These are phyloP conservation scores for Procapra przewalskii DNA, from an alignment of 2,113 vertebrate species.

Conservation along the genomic window DNA sequence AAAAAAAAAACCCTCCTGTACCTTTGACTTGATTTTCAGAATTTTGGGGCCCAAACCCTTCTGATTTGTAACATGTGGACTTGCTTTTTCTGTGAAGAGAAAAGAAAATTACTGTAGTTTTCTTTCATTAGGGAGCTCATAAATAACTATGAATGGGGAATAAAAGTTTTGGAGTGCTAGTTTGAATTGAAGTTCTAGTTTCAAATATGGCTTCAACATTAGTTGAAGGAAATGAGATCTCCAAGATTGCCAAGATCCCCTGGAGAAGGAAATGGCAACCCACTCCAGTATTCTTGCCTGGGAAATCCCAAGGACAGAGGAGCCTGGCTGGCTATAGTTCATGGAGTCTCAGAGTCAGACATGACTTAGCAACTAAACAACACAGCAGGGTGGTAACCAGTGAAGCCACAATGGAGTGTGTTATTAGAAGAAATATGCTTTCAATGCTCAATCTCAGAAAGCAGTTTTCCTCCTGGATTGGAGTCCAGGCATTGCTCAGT, in stretches of 20 bases:
- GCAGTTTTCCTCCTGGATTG: not conserved
- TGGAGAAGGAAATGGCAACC: not conserved
- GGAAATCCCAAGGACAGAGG: not conserved
- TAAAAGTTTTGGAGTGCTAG: not conserved
- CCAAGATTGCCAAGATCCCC: not conserved
- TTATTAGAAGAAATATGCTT: not conserved
- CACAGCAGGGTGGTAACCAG: not conserved
- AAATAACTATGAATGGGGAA: not conserved
- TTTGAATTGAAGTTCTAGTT: not conserved
- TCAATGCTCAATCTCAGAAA: not conserved
- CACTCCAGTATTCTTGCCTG: not conserved
- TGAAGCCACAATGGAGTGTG: not conserved
- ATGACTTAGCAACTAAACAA: not conserved
- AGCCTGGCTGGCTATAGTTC: not conserved
- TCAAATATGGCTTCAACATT: not conserved
- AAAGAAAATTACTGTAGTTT: not conserved
- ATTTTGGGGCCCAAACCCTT: not conserved
- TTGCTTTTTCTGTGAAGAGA: conserved; percentile 56
- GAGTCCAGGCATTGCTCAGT: not conserved
- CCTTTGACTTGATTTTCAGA: conserved; percentile 53
- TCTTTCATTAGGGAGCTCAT: not conserved
- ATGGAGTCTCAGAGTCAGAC: not conserved
- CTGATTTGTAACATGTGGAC: not conserved
- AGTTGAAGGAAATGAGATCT: not conserved
- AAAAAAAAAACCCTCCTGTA: not conserved